phyloP scores from a whole-genome alignment of 92 coral and sea anemone genomes.

The Umimayanthus chanpuru region DNA sequence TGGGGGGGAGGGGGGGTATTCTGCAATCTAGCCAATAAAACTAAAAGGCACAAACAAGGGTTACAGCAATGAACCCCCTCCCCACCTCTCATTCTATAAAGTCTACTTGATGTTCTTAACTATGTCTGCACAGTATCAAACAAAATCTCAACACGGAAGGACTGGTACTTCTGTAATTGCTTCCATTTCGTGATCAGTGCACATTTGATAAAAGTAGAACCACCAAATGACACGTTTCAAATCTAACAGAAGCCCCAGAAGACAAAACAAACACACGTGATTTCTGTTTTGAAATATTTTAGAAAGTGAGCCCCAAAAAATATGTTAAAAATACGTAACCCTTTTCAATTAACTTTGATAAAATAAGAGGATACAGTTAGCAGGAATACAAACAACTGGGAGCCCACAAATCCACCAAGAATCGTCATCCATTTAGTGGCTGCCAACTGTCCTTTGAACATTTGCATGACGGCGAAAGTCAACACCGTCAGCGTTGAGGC shows the following conservation, averaged over 20 bases:
- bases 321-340: neutral
- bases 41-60: too few relatives aligned
- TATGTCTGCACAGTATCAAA: neutral
- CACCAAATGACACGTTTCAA: neutral
- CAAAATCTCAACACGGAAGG: too few relatives aligned
- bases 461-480: slow-evolving; percentile 97
- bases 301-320: neutral
- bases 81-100: too few relatives aligned
- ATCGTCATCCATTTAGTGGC: slow-evolving; percentile 98
- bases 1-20: too few relatives aligned
- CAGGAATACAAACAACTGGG: slow-evolving; percentile 94
- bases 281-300: neutral
- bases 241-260: too few relatives aligned
- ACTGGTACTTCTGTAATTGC: neutral
- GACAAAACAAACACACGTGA: slow-evolving; percentile 29
- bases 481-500: slow-evolving; percentile 90
- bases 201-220: neutral
- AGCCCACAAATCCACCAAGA: slow-evolving; percentile 95
- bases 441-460: slow-evolving; percentile 93
- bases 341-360: neutral
- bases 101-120: too few relatives aligned
- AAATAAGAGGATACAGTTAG: slow-evolving; percentile 90
- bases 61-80: too few relatives aligned
- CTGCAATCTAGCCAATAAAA: too few relatives aligned
- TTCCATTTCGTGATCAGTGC: neutral